Base-by-base conservation (phyloP, 1,140 invertebrate genomes). In the Pogonus chalceus region DNA sequence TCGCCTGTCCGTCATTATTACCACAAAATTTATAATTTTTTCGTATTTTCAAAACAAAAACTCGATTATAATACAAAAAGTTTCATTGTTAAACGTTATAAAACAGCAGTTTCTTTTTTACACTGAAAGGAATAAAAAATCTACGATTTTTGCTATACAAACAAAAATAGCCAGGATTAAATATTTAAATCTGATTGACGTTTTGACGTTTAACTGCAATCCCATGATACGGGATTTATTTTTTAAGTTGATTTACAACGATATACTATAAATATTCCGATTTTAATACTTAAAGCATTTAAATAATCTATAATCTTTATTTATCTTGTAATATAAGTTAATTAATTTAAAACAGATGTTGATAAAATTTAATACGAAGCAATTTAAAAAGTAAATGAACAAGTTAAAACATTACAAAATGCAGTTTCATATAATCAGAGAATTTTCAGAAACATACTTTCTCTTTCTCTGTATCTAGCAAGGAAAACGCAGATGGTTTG, bases 371-470 rank as follows among this genome's bases (percentile, higher is more conserved):
- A n/a, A n/a, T n/a, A n/a, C n/a, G n/a, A n/a, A n/a, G n/a, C n/a
- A n/a, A n/a, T n/a, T n/a, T n/a, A n/a, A n/a, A n/a, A n/a, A n/a
- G n/a, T n/a, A n/a, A n/a, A n/a, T n/a, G n/a, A n/a, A n/a, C n/a
- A n/a, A n/a, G n/a, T n/a, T 18, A 23, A 21, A 23, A 50, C 49
- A 20, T 52, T n/a, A n/a, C n/a, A n/a, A n/a, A n/a, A n/a, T n/a
- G n/a, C n/a, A n/a, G n/a, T n/a, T n/a, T n/a, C n/a, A 58, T 47
- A 54, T 55, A 68, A 63, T 71, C 3, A 61, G 62, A 54, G 54
- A 76, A 20, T 66, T 82, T 18, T 80, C 80, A 23, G 73, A 82
- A 60, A 78, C 74, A 23, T 82, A 86, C 74, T 76, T 87, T 52
- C 83, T 86, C 35, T 76, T n/a, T n/a, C n/a, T n/a, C n/a, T n/a